Evolutionary conservation across 2,797 vertebrate species (phyloP), one percentile per base, ranked within the genome.

Genomic region (Morelia viridis): DNA sequence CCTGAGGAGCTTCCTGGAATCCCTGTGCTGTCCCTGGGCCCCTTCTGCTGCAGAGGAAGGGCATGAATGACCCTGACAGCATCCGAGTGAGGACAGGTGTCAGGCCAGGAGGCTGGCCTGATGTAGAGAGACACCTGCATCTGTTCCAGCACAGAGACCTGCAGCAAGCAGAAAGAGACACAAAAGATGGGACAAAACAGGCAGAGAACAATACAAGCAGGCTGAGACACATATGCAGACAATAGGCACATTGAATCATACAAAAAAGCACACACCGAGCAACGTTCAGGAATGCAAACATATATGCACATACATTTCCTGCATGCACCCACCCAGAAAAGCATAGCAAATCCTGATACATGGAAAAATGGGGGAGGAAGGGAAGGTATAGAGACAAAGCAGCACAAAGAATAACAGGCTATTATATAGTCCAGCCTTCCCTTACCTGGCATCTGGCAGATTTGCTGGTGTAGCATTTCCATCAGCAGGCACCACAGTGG

Each of bases 121-220:
- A 35, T 28, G 28, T 8, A 22, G 53, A 76, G 13, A 56, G 58
- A 46, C 56, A 57, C 92, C 84, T 13, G 83, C 46, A 57, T 84
- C 85, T 83, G 85, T 53, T 46, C 31, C 60, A 12, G 4, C 17
- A 6, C 11, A 17, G 46, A 92, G 87, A 57, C 46, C 31, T 56
- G 13, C 88, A 17, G 87, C 87, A 11, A 2, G n/a, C 28, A 28
- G 1, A 31, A 87, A 90, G 89, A 92, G 92, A 92, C 92, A 92
- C 92, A 92, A 92, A 88, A 90, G 92, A 90, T 35, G 58, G 89
- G 92, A 58, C 92, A 15, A 87, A 62, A 62, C 3, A n/a, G 88
- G 84, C 89, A 62, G 84, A 53, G 83, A 90, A 90, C 88, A 92
- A 92, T 90, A 80, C 88, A 28, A 56, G 28, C 88, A 61, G 62